Conservation (phyloP, 2,888 invertebrate genomes). For the Netelia virgata region DNA sequence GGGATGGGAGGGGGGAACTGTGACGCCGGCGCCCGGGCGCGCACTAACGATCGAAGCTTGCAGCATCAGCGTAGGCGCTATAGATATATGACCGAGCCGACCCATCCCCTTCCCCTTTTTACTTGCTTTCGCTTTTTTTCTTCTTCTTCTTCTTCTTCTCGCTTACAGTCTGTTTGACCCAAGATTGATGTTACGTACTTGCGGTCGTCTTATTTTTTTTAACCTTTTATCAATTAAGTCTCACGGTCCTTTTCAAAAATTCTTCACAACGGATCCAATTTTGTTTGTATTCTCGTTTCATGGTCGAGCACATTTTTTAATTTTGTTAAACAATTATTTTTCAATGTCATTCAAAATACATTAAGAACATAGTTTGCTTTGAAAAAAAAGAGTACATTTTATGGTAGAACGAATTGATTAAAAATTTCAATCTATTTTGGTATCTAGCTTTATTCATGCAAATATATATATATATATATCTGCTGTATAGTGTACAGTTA, state of each 20-base stretch:
- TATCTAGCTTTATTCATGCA: too few species aligned
- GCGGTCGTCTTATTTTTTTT: neutral
- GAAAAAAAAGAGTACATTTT: too few species aligned
- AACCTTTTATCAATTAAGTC: too few species aligned
- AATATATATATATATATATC: neutral
- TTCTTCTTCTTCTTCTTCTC: constrained; percentile 21
- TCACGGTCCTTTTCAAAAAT: neutral
- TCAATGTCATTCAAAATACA: neutral
- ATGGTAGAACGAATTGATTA: too few species aligned
- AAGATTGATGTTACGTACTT: neutral
- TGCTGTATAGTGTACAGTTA: neutral
- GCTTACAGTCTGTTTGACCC: neutral
- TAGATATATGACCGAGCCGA: constrained; percentile 9
- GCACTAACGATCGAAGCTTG: constrained; percentile 66
- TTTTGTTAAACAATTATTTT: neutral
- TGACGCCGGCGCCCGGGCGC: constrained; percentile 65
- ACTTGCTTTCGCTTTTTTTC: constrained; percentile 8
- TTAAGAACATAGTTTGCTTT: too few species aligned
- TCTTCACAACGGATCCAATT: neutral
- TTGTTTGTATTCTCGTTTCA: neutral
- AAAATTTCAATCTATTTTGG: too few species aligned
- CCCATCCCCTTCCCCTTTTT: neutral
- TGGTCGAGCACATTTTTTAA: neutral
- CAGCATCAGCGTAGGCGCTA: constrained; percentile 55
- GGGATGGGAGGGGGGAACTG: constrained; percentile 42